Conservation (phyloP, 2,888 invertebrate genomes). For the Hirtodrosophila histrioides region DNA sequence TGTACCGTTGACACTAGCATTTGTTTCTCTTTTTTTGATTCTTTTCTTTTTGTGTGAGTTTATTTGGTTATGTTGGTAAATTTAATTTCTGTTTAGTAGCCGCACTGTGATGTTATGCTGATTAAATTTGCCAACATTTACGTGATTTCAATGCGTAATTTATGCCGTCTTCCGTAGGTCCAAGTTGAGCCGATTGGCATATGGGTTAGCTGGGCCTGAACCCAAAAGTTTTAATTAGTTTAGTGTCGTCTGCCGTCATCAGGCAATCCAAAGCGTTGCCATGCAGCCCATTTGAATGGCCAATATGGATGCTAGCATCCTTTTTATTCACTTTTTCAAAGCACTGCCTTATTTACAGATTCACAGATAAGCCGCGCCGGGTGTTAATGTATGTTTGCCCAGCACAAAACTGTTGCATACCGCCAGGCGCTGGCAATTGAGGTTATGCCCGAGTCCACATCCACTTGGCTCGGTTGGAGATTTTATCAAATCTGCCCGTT, state of each 20-base stretch:
- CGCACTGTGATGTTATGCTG: conserved; percentile 64
- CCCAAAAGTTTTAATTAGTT: conserved; percentile 72
- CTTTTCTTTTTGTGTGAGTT: conserved; percentile 30
- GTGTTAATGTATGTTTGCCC: conserved; percentile 61
- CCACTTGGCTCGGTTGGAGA: conserved; percentile 38
- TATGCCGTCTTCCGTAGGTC: conserved; percentile 38
- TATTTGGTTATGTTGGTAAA: conserved; percentile 75
- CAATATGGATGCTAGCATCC: conserved; percentile 18
- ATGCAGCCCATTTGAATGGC: conserved; percentile 22
- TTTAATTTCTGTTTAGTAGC: conserved; percentile 72
- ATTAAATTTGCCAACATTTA: conserved; percentile 76
- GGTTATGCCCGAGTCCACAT: conserved; percentile 25
- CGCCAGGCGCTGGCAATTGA: conserved; percentile 24
- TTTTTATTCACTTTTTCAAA: conserved; percentile 12
- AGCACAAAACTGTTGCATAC: conserved; percentile 50
- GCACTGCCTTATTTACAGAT: conserved; percentile 39
- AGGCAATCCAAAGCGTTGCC: conserved; percentile 27
- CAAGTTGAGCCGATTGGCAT: conserved; percentile 41
- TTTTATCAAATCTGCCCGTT: conserved; percentile 52
- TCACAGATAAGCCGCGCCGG: conserved; percentile 18
- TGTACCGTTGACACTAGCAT: conserved; percentile 53
- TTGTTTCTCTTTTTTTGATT: conserved; percentile 32
- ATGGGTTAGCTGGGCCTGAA: conserved; percentile 31
- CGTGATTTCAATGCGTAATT: conserved; percentile 77
- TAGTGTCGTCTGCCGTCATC: conserved; percentile 52